A percentile compares a stretch with the other conserved stretches of the same genome.
phyloP scores from a whole-genome alignment of 2,113 vertebrate genomes.

The Gadus chalcogrammus region DNA sequence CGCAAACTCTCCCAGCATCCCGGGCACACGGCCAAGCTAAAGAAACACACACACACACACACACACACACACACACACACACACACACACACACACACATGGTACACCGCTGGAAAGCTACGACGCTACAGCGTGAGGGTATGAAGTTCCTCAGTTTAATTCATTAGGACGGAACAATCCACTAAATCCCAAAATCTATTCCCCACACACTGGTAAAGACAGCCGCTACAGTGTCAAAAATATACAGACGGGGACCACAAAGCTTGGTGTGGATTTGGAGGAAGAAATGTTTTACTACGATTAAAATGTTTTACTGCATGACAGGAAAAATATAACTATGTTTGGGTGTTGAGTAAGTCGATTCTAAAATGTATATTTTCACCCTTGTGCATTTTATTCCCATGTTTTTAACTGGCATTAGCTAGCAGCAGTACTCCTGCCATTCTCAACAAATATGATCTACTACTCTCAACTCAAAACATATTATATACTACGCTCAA shows the following conservation, averaged over 20 bases:
- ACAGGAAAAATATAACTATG: no score
- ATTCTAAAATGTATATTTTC: no score
- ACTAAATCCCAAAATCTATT: constrained; percentile 10
- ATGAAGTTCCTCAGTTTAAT: constrained; percentile 25
- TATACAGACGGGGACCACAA: neutral
- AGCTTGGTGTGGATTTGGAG: neutral
- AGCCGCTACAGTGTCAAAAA: constrained; percentile 5
- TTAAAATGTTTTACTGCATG: no score
- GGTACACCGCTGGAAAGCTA: constrained; percentile 18
- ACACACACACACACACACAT: constrained; percentile 12
- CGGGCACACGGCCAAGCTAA: constrained; percentile 39
- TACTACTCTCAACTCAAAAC: no score
- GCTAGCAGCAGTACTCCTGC: no score
- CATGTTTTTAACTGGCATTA: no score
- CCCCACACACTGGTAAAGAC: constrained; percentile 4
- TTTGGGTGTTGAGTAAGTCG: no score
- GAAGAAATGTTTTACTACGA: no score
- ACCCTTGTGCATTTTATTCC: no score
- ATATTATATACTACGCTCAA: no score
- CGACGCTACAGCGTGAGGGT: no score
- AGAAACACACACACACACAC: constrained; percentile 32
- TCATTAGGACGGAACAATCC: constrained; percentile 30
- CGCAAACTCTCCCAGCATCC: constrained; percentile 24
- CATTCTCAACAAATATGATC: no score
- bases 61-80: constrained; percentile 26